A percentile compares a stretch with the other conserved stretches of the same genome.
phyloP scores from a whole-genome alignment of 2,113 vertebrate genomes.

The Phylloscopus trochilus region DNA sequence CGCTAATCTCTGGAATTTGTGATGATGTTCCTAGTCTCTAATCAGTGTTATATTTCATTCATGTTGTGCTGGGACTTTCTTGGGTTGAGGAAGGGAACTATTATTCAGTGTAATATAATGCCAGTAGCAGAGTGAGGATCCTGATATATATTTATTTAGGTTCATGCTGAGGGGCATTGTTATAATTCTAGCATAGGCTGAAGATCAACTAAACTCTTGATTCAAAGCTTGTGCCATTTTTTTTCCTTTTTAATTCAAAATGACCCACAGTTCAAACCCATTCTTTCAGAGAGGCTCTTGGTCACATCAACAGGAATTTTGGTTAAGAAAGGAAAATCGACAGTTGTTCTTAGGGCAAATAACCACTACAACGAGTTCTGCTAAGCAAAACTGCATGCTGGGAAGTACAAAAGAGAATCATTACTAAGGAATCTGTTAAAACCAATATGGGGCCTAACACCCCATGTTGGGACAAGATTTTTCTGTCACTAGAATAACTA shows the following conservation, averaged over 20 bases:
- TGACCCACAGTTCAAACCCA: neutral
- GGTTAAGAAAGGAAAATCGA: neutral
- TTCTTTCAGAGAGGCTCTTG: neutral
- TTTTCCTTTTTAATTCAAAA: neutral
- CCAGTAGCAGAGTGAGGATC: neutral
- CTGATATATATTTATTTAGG: neutral
- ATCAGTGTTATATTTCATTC: slow-evolving; percentile 36
- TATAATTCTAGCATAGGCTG: neutral
- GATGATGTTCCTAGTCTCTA: neutral
- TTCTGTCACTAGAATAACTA: slow-evolving; percentile 2
- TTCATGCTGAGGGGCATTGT: neutral
- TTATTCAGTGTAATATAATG: neutral
- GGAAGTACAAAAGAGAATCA: slow-evolving; percentile 54
- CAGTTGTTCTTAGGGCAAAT: neutral
- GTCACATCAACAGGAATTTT: neutral
- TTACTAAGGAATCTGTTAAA: slow-evolving; percentile 57
- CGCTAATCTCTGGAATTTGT: slow-evolving; percentile 66
- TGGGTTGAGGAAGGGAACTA: neutral
- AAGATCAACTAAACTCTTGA: slow-evolving; percentile 32
- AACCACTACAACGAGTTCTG: neutral
- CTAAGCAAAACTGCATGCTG: slow-evolving; percentile 25
- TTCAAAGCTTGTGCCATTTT: slow-evolving; percentile 34
- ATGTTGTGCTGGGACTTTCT: neutral
- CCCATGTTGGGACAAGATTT: slow-evolving; percentile 58
- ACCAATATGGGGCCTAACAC: slow-evolving; percentile 12